Evolutionary conservation across 2,888 invertebrate genomes (phyloP), one percentile per base, ranked within the genome.

Genomic region (Biston betularia): DNA sequence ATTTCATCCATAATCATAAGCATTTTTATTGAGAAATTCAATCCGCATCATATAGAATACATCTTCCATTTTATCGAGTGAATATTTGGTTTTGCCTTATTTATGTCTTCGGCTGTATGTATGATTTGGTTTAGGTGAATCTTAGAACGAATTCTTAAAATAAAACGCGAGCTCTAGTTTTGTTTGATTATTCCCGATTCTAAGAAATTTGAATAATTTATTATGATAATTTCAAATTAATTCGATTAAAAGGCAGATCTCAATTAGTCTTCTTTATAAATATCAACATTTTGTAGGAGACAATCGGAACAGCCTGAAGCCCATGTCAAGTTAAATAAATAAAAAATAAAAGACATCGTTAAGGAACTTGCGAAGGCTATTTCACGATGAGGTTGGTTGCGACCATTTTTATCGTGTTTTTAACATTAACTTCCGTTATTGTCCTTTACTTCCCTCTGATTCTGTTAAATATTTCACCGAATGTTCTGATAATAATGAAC

Each of bases 31-130:
- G 12, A 44, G 52, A 12, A 59, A 63, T 67, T 63, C 63, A 63
- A 67, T 67, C 63, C 58, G 54, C 54, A 55, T 67, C 59, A 40
- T 35, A 45, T 49, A 58, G 35, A 59, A 55, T 15, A 59, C 54
- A 57, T 67, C 57, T 66, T 62, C 58, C 54, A 33, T 67, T 62
- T 54, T 66, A 66, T 62, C 48, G 57, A 58, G 46, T 59, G 67
- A 59, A 67, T 67, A 67, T 67, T 67, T 67, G 54, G 63, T 58
- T 63, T 54, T 54, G 49, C 44, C 9, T 63, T 67, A 67, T 67
- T 63, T 67, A 67, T 59, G 55, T 53, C 44, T 48, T 15, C 50
- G 44, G 58, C 33, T 45, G 55, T 55, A 38, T 38, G 2, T 38
- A 67, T 67, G 54, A 67, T 67, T 63, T 63, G 66, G 62, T 62